A percentile compares a stretch with the other conserved stretches of the same genome.
Conservation (phyloP, 1,140 invertebrate species). For the Meloidogyne floridensis region DNA sequence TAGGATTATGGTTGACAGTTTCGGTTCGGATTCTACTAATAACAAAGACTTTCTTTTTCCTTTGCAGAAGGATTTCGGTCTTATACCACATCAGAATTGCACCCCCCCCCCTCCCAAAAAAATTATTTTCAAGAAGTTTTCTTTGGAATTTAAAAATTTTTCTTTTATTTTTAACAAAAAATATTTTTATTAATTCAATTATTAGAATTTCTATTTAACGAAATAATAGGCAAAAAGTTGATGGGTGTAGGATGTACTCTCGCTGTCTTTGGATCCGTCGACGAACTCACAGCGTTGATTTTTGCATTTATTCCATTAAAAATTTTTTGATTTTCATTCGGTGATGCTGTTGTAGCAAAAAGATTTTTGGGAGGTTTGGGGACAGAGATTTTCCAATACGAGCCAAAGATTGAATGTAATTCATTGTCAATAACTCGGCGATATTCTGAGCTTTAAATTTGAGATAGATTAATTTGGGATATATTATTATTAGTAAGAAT, state of each 20-base stretch:
- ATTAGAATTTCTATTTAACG: too few relatives aligned
- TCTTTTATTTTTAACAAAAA: too few relatives aligned
- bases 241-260: not conserved
- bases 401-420: not conserved
- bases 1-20: too few relatives aligned
- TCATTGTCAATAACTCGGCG: not conserved
- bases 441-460: not conserved
- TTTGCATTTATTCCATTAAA: not conserved
- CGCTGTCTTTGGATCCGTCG: not conserved
- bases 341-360: constrained; percentile 5
- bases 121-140: too few relatives aligned
- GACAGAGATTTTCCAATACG: not conserved
- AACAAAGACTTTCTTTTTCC: too few relatives aligned
- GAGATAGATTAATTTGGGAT: too few relatives aligned
- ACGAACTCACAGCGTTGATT: not conserved
- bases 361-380: not conserved
- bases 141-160: too few relatives aligned
- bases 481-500: not conserved
- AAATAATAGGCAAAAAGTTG: not conserved
- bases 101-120: too few relatives aligned
- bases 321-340: not conserved
- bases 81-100: too few relatives aligned
- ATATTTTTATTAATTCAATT: too few relatives aligned
- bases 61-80: too few relatives aligned
- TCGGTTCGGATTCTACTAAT: too few relatives aligned